Base-by-base conservation (phyloP, 2,888 invertebrate species). In the Caenorhabditis wallacei region DNA sequence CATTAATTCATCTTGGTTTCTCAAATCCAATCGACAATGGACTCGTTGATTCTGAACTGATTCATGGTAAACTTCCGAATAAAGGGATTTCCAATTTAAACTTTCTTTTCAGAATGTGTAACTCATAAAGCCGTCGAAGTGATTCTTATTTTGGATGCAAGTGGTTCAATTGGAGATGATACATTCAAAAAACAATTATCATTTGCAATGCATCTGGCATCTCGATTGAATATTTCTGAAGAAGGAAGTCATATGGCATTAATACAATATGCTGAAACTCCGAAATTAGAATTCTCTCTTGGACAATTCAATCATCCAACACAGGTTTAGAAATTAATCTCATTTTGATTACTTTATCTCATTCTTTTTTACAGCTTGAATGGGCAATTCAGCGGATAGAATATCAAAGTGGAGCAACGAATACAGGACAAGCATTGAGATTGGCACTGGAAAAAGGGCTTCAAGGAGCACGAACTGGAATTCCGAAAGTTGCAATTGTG, bases 91-190 rank as follows among this genome's bases (percentile, higher is more conserved):
- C n/a, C n/a, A 40, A 40, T 11, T 10, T 30, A 5, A 8, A 30
- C 3, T 30, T 30, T 2, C 5, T 2, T 40, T 48, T 18, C 56
- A 90, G 90, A 90, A 86, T 91, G 91, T 59, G 76, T 89, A 13
- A 80, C 84, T 18, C 87, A 90, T 76, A 90, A 89, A 70, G 85
- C 90, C n/a, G 92, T 92, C 11, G 93, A 93, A 85, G 86, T 93
- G 13, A 90, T 91, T 0, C 91, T 93, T 40, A 82, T 93, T 26
- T 86, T 93, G 48, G 93, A 93, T 84, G 92, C 92, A 7, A 92
- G 92, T 10, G 92, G 92, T 3, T 92, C 92, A 20, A 88, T 93
- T 35, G 92, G 92, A 7, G 91, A 90, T 78, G 88, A 88, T 26
- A 90, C 90, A 7, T 92, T 92, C 81, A 88, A 89, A 56, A 87